phyloP scores from a whole-genome alignment of 2,888 invertebrate genomes.

The Pharmacophagus antenor region DNA sequence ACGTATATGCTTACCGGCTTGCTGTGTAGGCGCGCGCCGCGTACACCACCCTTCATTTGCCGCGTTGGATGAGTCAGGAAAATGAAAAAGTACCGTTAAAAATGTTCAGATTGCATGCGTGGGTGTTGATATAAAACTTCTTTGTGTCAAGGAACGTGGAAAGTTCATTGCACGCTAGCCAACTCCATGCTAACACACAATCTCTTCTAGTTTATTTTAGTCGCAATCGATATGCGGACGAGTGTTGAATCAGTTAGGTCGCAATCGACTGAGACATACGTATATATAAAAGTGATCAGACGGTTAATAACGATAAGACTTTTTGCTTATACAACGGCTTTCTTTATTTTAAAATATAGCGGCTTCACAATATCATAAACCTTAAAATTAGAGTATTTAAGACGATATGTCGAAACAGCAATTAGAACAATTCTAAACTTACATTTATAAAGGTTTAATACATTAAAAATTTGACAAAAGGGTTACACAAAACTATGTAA shows the following conservation, averaged over 20 bases:
- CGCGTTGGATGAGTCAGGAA: slow-evolving; percentile 78
- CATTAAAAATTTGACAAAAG: slow-evolving; percentile 73
- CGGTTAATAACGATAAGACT: slow-evolving; percentile 75
- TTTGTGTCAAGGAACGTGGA: slow-evolving; percentile 44
- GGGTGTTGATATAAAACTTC: slow-evolving; percentile 39
- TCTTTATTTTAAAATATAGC: slow-evolving; percentile 81
- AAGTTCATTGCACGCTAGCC: slow-evolving; percentile 65
- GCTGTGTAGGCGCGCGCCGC: slow-evolving; percentile 57
- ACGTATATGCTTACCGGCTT: slow-evolving; percentile 56
- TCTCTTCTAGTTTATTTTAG: slow-evolving; percentile 77
- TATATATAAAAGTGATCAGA: slow-evolving; percentile 58
- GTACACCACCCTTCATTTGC: slow-evolving; percentile 66
- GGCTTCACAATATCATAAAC: slow-evolving; percentile 77
- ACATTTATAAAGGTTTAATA: slow-evolving; percentile 59
- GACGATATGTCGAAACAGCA: slow-evolving; percentile 80
- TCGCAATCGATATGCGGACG: slow-evolving; percentile 71
- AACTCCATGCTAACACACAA: slow-evolving; percentile 73
- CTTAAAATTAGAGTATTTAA: slow-evolving; percentile 72
- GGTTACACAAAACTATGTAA: slow-evolving; percentile 66
- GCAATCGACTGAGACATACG: slow-evolving; percentile 56
- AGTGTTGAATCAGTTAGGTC: slow-evolving; percentile 62
- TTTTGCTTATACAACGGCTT: slow-evolving; percentile 79
- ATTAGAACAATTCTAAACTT: slow-evolving; percentile 76
- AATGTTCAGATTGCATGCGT: slow-evolving; percentile 43
- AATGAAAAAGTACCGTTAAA: slow-evolving; percentile 62